A percentile compares a stretch with the other conserved stretches of the same genome.
phyloP scores from a whole-genome alignment of 1,140 invertebrate genomes.

The Lucilia sericata region DNA sequence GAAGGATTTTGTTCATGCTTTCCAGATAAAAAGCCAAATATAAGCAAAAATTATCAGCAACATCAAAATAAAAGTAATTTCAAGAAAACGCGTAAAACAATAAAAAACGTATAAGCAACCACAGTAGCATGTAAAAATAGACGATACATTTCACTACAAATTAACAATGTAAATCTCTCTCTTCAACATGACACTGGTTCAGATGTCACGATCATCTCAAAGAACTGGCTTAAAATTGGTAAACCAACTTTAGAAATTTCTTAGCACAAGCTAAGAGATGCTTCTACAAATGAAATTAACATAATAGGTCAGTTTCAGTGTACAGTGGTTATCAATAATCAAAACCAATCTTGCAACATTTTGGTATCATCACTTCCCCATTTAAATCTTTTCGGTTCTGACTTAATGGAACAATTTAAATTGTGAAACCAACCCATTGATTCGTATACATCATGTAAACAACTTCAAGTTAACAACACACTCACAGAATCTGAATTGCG shows the following conservation, averaged over 20 bases:
- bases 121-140: background rate
- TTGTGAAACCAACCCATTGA: conserved; percentile 21
- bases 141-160: background rate
- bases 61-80: too few relatives aligned
- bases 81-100: too few relatives aligned
- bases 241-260: conserved; percentile 29
- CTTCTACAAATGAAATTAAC: background rate
- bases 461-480: too few relatives aligned
- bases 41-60: too few relatives aligned
- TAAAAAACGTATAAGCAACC: too few relatives aligned
- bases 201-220: conserved; percentile 40
- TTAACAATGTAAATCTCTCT: conserved; percentile 29
- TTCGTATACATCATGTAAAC: too few relatives aligned
- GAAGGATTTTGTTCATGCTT: too few relatives aligned
- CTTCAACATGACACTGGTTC: conserved; percentile 39
- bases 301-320: too few relatives aligned
- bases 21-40: too few relatives aligned
- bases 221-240: conserved; percentile 23
- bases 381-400: conserved; percentile 23
- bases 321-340: conserved; percentile 4
- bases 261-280: background rate
- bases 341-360: background rate
- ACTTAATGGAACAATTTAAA: conserved; percentile 40
- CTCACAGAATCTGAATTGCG: too few relatives aligned
- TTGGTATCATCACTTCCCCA: background rate